Evolutionary conservation across 2,888 invertebrate genomes (phyloP), one percentile per base, ranked within the genome.

Genomic region (Parthenolecanium corni): DNA sequence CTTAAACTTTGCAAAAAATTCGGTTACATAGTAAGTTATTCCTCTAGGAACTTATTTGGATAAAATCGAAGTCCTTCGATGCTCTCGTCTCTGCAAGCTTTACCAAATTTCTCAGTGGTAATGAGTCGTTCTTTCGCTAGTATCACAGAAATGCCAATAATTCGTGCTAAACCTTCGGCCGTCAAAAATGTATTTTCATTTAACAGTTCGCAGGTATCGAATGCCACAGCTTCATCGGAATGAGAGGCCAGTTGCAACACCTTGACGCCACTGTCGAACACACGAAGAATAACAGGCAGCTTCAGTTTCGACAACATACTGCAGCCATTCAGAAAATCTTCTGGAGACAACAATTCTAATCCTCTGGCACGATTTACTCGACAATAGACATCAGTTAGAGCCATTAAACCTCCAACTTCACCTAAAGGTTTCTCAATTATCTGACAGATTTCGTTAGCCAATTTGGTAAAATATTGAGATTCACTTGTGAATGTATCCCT

Each of bases 311-410:
- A 80, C 70, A 89, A 75, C 67, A 81, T 72, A 68, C 78, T 79
- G 77, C 95, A 96, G 18, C 95, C 95, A 75, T 90, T 86, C 47
- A 96, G 75, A 68, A 97, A 79, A 79, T 99, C 98, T 74, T 97
- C 97, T 0, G 97, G 96, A 0, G 98, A 98, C 58, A 98, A 76
- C 0, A 98, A 78, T 76, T 97, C 94, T 68, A 97, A 78, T 2
- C 97, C 97, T 72, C 98, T 80, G 0, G 97, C 96, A 73, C 98
- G 81, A 75, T 98, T 98, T 1, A 97, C 86, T 69, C 97, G 80
- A 75, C 97, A 97, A 78, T 92, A 98, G 1, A 89, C 95, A 77
- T 99, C 98, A 3, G 95, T 87, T 63, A 98, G 75, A 0, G 92
- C 86, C 91, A 97, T 94, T 80, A 96, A 91, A 11, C 97, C 97